Evolutionary conservation across 2,888 invertebrate species (phyloP), one percentile per base, ranked within the genome.

Genomic region (Drosophila acutilabella): DNA sequence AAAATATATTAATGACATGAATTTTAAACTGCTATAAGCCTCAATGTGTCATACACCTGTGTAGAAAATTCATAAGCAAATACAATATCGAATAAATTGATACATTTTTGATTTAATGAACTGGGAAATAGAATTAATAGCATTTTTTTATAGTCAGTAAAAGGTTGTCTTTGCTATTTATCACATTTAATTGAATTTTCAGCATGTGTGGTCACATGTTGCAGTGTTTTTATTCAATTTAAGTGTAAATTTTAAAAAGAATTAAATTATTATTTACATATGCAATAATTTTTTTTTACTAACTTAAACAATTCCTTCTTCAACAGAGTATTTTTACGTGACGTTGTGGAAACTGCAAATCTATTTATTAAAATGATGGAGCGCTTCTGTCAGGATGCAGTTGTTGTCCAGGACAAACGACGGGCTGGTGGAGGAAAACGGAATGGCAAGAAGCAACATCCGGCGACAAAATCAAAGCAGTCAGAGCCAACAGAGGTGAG

Each of bases 291-390:
- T 74, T 48, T 70, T 88, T 88, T 83, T 72, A 69, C 70, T 57
- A 65, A 66, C 57, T 20, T 62, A 40, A 6, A 4, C 44, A 7
- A 18, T 48, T 23, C 18, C 40, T 40, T 65, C 54, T 92, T 91
- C 50, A 8, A 61, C 90, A 97, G 96, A 88, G 93, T 94, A 1
- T 98, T 96, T 92, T 93, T 99, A 74, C 95, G 95, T 76, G 98
- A 99, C 93, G 93, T 99, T 60, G 93, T 98, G 7, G 97, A 98
- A 92, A 97, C 98, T 0, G 96, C 96, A 44, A 98, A 99, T 92
- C 93, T 98, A 68, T 98, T 98, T 91, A 91, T 98, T 67, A 98
- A 97, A 94, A 96, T 98, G 95, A 93, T 99, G 90, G 97, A 98
- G 88, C 93, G 93, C 83, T 96, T 94, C 88, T 95, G 95, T 89